phyloP scores from a whole-genome alignment of 2,113 vertebrate genomes.

The Dissostichus mawsoni region DNA sequence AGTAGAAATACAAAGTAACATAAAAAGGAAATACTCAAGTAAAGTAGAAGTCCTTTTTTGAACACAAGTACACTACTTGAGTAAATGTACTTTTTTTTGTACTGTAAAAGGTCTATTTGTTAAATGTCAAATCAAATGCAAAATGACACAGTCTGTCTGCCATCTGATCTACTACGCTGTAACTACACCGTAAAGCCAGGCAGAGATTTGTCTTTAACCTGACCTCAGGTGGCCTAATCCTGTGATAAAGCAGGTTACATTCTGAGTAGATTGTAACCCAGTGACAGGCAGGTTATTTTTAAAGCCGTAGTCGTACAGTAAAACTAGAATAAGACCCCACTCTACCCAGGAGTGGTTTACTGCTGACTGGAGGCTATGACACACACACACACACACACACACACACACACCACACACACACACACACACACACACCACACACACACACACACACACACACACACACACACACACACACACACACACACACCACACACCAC shows the following conservation, averaged over 20 bases:
- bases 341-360: conserved; percentile 6
- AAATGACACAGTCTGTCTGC: not conserved
- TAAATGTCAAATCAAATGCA: not conserved
- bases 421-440: too few species aligned
- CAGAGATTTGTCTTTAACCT: conserved; percentile 11
- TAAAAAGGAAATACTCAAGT: too few species aligned
- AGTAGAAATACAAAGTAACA: too few species aligned
- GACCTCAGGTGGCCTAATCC: conserved; percentile 14
- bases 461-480: not conserved
- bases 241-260: not conserved
- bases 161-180: not conserved
- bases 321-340: conserved; percentile 7
- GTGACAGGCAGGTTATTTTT: too few species aligned
- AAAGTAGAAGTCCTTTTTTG: too few species aligned
- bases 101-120: too few species aligned
- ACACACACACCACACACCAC: too few species aligned
- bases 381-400: conserved; percentile 19
- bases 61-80: too few species aligned
- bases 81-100: too few species aligned
- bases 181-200: conserved; percentile 5
- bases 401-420: too few species aligned
- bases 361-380: not conserved
- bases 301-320: not conserved
- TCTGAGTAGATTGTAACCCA: conserved; percentile 4
- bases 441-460: not conserved